These are phyloP conservation scores for Ischnus inquisitorius DNA, from an alignment of 2,888 invertebrate genomes.

Conservation along the genomic window DNA sequence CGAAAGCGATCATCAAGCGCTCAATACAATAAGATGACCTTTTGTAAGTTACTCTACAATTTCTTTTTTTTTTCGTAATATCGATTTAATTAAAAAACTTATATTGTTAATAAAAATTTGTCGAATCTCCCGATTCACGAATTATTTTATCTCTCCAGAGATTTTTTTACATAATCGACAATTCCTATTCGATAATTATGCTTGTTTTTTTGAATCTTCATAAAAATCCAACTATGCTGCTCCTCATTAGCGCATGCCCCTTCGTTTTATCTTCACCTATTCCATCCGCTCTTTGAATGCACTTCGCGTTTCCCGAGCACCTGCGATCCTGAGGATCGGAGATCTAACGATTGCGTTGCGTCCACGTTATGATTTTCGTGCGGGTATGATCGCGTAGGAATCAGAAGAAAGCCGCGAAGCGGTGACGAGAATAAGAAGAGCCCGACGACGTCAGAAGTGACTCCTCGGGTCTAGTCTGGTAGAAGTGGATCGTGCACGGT, in stretches of 20 bases:
- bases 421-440: constrained; percentile 37
- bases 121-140: no score
- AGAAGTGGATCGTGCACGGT: constrained; percentile 45
- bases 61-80: neutral
- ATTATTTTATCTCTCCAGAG: no score
- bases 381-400: neutral
- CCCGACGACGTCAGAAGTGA: constrained; percentile 19
- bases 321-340: constrained; percentile 1
- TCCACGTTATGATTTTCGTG: constrained; percentile 26
- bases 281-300: neutral
- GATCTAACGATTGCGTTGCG: constrained; percentile 13
- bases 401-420: constrained; percentile 33
- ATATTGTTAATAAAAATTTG: no score
- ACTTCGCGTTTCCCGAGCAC: neutral
- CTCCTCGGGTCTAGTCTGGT: constrained; percentile 25
- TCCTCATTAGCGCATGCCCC: no score
- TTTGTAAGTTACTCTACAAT: neutral
- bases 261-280: neutral
- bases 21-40: neutral
- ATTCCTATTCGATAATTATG: no score
- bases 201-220: no score
- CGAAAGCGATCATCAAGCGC: neutral
- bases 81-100: no score
- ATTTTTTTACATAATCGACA: no score
- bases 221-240: no score